A percentile compares a stretch with the other conserved stretches of the same genome.
Evolutionary conservation across 1,140 invertebrate genomes (phyloP).

Genomic region (Aporrectodea caliginosa): DNA sequence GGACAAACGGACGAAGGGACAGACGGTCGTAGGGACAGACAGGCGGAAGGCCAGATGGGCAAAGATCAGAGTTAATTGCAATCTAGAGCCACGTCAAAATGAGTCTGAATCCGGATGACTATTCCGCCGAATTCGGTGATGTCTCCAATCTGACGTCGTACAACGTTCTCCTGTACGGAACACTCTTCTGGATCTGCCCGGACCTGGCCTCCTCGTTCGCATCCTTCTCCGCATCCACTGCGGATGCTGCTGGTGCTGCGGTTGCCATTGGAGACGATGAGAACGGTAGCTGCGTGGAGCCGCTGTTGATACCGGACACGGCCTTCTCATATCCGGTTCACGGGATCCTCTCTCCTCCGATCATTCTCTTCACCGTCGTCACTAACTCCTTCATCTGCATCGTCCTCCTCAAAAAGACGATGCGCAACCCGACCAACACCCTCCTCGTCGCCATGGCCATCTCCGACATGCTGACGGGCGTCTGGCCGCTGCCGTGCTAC

Average conservation of each 20-base stretch:
- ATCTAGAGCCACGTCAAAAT: too few relatives aligned
- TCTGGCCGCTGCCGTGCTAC: not conserved
- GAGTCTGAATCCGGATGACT: too few relatives aligned
- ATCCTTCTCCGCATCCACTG: not conserved
- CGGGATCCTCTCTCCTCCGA: conserved; percentile 41
- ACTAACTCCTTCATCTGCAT: conserved; percentile 25
- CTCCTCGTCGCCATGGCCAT: conserved; percentile 27
- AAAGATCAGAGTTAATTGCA: too few relatives aligned
- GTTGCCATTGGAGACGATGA: not conserved
- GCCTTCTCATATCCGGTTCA: conserved; percentile 30
- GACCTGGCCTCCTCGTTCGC: not conserved
- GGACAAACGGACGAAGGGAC: too few relatives aligned
- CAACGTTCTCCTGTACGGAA: not conserved
- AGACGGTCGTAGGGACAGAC: too few relatives aligned
- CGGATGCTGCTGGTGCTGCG: not conserved
- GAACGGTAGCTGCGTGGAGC: not conserved
- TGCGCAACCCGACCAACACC: conserved; percentile 29
- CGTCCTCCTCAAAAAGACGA: conserved; percentile 23
- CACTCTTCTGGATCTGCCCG: not conserved
- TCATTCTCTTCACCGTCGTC: conserved; percentile 23
- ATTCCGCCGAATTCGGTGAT: not conserved
- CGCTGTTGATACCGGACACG: not conserved
- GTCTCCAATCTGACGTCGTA: not conserved
- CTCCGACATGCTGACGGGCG: conserved; percentile 47
- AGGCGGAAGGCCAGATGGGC: too few relatives aligned